Evolutionary conservation across 2,113 vertebrate genomes (phyloP).

Genomic region (Mormyrus lacerda): DNA sequence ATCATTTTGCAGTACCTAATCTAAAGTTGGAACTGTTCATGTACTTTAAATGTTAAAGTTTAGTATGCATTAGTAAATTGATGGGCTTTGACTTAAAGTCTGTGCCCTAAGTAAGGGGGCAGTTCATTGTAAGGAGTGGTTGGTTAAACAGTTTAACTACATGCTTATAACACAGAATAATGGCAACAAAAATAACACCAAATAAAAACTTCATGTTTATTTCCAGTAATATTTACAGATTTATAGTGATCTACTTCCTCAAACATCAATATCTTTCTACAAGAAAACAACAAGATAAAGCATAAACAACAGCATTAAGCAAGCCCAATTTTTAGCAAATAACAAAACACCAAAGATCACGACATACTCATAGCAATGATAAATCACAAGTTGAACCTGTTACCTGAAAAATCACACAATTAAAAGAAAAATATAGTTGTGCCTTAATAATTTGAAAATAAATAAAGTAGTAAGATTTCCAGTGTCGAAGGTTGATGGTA

Average conservation of each 20-base stretch:
- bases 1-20: neutral
- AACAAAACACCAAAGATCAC: no score
- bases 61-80: neutral
- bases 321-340: no score
- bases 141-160: neutral
- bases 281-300: neutral
- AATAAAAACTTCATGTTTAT: neutral
- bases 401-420: no score
- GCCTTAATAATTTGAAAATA: no score
- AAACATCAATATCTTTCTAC: neutral
- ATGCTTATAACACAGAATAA: neutral
- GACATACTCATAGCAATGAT: no score
- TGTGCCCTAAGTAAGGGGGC: neutral
- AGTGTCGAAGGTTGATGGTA: no score
- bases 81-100: neutral
- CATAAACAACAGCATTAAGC: no score
- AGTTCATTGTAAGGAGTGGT: neutral
- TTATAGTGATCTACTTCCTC: neutral
- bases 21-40: neutral
- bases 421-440: no score
- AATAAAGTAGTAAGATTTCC: no score
- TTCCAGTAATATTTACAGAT: neutral
- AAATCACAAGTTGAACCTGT: no score
- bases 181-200: neutral
- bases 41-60: neutral